Percentiles rank a stretch among this genome's conserved stretches.
These are phyloP conservation scores for Amphipoea lucens DNA, from an alignment of 2,888 invertebrate genomes.

Conservation along the genomic window DNA sequence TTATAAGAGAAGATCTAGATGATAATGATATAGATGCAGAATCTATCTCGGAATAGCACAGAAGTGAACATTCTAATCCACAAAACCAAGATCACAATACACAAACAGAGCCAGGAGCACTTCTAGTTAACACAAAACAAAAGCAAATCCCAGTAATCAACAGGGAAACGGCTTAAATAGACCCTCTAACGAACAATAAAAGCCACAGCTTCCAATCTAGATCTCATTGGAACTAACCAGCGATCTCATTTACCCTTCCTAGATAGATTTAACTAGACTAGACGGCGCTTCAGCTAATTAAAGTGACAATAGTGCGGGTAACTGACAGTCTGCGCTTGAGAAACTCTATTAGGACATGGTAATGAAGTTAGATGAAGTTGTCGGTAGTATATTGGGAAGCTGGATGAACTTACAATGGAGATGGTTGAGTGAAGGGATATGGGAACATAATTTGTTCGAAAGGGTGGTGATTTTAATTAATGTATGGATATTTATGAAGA, in stretches of 20 bases:
- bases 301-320: constrained; percentile 47
- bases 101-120: neutral
- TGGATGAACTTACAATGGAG: constrained; percentile 9
- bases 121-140: constrained; percentile 20
- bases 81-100: neutral
- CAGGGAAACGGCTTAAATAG: constrained; percentile 31
- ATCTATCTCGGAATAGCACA: neutral
- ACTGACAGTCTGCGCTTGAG: constrained; percentile 38
- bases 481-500: neutral
- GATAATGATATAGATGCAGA: neutral
- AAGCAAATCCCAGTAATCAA: constrained; percentile 33
- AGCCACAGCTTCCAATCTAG: constrained; percentile 50
- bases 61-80: neutral
- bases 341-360: constrained; percentile 36
- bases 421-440: neutral
- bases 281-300: constrained; percentile 58
- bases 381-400: constrained; percentile 15
- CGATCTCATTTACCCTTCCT: constrained; percentile 53
- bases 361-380: constrained; percentile 44
- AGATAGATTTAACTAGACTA: constrained; percentile 50
- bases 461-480: constrained; percentile 23
- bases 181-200: constrained; percentile 45
- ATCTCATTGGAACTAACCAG: constrained; percentile 49
- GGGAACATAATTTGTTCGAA: constrained; percentile 1
- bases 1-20: neutral